Evolutionary conservation across 2,797 vertebrate genomes (phyloP), one percentile per base, ranked within the genome.

Genomic region (Sebastes hubbsi): DNA sequence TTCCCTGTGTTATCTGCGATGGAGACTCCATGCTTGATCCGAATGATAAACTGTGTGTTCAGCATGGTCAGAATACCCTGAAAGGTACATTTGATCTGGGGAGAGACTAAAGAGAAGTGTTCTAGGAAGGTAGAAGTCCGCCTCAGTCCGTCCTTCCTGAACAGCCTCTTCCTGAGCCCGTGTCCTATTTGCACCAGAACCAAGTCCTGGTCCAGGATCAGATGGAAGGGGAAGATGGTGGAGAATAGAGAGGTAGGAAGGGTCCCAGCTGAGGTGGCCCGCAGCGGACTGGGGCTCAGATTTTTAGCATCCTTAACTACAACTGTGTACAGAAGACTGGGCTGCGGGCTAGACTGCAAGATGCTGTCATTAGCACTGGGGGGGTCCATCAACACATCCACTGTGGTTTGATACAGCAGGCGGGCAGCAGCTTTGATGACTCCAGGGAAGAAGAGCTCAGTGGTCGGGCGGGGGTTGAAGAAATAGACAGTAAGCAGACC

Each of bases 211-310:
- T 99, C 99, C 75, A 99, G 95, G 91, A 99, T 97, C 88, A 99
- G 95, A 85, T 99, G 99, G 92, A 99, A 99, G 1, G 99, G 99
- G 88, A 99, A 99, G 22, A 97, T 98, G 91, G 98, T 97, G 87
- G 97, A 99, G 92, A 99, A 99, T 42, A 99, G 90, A 13, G 97
- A 96, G 36, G 96, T 95, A n/a, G 98, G 96, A 83, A 99, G 97
- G 68, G 97, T 98, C 84, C 97, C 97, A 0, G 97, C 97, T 56
- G 97, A 97, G 83, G 96, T 96, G 2, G 97, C 96, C 85, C 97
- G 96, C 87, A 98, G 95, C 0, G 98, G 97, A 78, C 98, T 97
- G 85, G 98, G 95, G 20, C 96, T 97, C 84, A 96, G 94, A 25
- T 94, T 97, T 85, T 95, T 97, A 77, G 96, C 90, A 79, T 97